phyloP scores from a whole-genome alignment of 35 echinoderm and acorn worm species.

The Diadema setosum region DNA sequence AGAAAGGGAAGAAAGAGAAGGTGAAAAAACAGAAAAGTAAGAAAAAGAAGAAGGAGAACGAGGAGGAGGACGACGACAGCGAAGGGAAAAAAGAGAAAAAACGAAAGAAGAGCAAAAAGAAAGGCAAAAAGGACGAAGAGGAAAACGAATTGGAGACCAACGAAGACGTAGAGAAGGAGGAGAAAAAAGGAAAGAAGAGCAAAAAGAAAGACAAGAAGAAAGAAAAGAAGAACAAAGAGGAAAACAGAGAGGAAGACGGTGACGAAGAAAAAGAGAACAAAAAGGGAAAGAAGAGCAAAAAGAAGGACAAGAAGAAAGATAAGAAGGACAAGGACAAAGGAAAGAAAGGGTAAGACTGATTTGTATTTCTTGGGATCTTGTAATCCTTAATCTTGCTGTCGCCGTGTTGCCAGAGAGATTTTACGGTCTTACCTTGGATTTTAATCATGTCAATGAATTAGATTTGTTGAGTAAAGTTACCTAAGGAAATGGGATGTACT shows the following conservation, averaged over 20 bases:
- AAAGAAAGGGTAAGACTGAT: too few relatives aligned
- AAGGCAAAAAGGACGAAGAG: background rate
- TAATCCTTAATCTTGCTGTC: too few relatives aligned
- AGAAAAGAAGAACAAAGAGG: background rate
- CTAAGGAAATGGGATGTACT: too few relatives aligned
- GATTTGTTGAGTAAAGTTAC: too few relatives aligned
- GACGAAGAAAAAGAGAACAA: background rate
- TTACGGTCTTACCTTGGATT: too few relatives aligned
- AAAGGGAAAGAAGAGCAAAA: background rate
- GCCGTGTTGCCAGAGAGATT: too few relatives aligned
- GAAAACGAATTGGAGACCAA: background rate
- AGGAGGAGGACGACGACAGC: background rate
- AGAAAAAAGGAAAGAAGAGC: background rate
- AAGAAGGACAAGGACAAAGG: too few relatives aligned
- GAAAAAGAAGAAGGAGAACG: background rate
- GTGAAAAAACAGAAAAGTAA: background rate
- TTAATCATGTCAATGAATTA: too few relatives aligned
- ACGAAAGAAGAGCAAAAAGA: background rate
- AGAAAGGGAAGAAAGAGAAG: background rate
- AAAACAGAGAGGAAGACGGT: background rate
- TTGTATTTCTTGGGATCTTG: too few relatives aligned
- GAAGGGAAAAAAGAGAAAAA: background rate
- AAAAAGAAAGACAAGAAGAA: background rate
- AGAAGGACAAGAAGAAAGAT: too few relatives aligned
- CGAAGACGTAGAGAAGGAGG: background rate